phyloP scores from a whole-genome alignment of 2,797 vertebrate genomes.

The Epinephelus awoara region DNA sequence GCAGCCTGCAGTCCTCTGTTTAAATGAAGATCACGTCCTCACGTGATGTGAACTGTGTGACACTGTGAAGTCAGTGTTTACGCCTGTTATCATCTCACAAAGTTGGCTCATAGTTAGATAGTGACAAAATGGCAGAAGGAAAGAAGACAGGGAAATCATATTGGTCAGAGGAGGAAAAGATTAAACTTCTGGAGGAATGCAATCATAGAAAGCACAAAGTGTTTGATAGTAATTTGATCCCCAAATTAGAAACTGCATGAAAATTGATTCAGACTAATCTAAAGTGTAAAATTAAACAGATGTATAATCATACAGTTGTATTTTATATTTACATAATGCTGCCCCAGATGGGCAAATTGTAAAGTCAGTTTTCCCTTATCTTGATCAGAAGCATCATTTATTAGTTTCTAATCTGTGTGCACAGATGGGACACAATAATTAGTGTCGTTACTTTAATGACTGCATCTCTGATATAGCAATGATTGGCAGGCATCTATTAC shows the following conservation, averaged over 20 bases:
- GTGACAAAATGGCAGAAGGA: too few species aligned
- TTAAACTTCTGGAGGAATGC: too few species aligned
- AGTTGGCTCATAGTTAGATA: too few species aligned
- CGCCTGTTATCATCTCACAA: too few species aligned
- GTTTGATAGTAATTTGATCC: too few species aligned
- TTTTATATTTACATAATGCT: background rate
- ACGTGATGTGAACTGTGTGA: background rate
- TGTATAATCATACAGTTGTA: too few species aligned
- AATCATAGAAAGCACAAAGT: too few species aligned
- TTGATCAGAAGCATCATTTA: background rate
- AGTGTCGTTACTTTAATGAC: background rate
- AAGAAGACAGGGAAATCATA: too few species aligned
- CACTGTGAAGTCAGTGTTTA: too few species aligned
- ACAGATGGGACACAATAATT: slow-evolving; percentile 18
- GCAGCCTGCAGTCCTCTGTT: background rate
- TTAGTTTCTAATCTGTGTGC: background rate
- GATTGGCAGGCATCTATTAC: background rate
- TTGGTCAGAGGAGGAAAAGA: too few species aligned
- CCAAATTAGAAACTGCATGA: too few species aligned
- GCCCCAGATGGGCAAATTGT: background rate
- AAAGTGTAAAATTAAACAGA: background rate
- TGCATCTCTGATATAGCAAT: background rate
- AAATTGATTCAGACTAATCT: too few species aligned
- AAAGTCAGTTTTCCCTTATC: background rate
- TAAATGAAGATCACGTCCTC: background rate